phyloP scores from a whole-genome alignment of 1,140 invertebrate species.

The Drosophila novamexicana region DNA sequence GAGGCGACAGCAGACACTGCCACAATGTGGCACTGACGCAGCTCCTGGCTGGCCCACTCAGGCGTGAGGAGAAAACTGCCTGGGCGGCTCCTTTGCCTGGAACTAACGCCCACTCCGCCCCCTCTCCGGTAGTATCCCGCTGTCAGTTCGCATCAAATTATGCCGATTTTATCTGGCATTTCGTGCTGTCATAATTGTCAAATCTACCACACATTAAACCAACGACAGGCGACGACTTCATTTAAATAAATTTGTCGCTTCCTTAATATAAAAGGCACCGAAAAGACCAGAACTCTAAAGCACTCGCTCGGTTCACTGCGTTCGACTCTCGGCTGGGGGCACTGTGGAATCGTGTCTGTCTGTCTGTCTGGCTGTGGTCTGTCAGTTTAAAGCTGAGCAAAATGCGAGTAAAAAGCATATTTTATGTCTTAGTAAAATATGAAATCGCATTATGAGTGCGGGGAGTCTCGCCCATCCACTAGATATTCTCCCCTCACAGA shows the following conservation, averaged over 20 bases:
- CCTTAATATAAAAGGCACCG: slow-evolving; percentile 69
- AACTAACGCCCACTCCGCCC: no score
- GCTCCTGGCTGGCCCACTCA: slow-evolving; percentile 44
- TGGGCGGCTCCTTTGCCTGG: background rate
- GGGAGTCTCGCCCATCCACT: background rate
- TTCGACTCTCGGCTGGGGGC: background rate
- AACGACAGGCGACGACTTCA: slow-evolving; percentile 63
- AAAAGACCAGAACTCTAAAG: slow-evolving; percentile 39
- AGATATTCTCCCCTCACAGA: background rate
- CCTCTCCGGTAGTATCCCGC: no score
- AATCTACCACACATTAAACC: slow-evolving; percentile 78
- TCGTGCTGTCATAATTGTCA: slow-evolving; percentile 77
- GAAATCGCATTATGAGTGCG: slow-evolving; percentile 71
- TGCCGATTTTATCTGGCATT: slow-evolving; percentile 72
- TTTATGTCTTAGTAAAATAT: slow-evolving; percentile 66
- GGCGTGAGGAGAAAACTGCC: slow-evolving; percentile 8
- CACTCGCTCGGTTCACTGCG: slow-evolving; percentile 17
- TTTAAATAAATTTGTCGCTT: slow-evolving; percentile 82
- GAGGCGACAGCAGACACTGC: slow-evolving; percentile 60
- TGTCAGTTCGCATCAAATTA: slow-evolving; percentile 52
- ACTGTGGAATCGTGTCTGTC: no score
- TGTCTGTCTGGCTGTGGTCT: no score
- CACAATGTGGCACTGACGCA: slow-evolving; percentile 18
- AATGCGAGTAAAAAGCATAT: slow-evolving; percentile 67
- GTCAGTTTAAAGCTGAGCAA: slow-evolving; percentile 1